Evolutionary conservation across 2,888 invertebrate species (phyloP), one percentile per base, ranked within the genome.

Genomic region (Hirtodrosophila cameraria): DNA sequence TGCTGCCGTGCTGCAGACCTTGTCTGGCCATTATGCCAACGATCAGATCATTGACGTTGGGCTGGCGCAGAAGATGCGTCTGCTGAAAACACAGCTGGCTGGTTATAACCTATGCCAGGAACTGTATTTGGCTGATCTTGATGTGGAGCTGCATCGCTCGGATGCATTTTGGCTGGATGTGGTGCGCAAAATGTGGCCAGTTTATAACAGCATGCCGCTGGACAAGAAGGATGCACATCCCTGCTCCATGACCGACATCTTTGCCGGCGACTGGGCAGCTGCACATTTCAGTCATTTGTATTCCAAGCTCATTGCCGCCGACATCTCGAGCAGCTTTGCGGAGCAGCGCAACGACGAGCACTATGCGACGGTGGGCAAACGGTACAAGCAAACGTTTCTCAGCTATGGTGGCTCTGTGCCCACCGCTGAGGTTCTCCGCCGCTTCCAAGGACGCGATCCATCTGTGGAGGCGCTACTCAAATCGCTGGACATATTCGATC

Each of bases 361-460:
- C 27, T 57, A 67, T 23, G 60, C 58, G 73, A 93, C 92, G 38
- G 93, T 94, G 3, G 95, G 95, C 0, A 93, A 92, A 77, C 92
- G 95, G 61, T 97, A 95, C 87, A 93, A 95, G 72, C 94, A 96
- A 55, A 97, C 97, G 1, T 97, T 96, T 91, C 92, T 99, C 64
- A 93, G 96, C 0, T 92, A 94, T 2, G 97, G 97, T 5, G 97
- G 98, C 2, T 94, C 95, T 63, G 93, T 94, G 70, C 94, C 96
- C 70, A 94, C 97, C 0, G 94, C 93, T 64, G 96, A 98, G 91
- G 94, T 97, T 4, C 99, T 99, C 91, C 93, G 98, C 55, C 93
- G 95, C 87, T 99, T 98, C 91, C 93, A 97, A 66, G 98, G 98
- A 0, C 93, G 98, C 43, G 98, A 99, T 91, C 98, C 98, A 0